These are phyloP conservation scores for Stichopus horrens DNA, from an alignment of 53 echinoderm and acorn worm species.

Conservation along the genomic window DNA sequence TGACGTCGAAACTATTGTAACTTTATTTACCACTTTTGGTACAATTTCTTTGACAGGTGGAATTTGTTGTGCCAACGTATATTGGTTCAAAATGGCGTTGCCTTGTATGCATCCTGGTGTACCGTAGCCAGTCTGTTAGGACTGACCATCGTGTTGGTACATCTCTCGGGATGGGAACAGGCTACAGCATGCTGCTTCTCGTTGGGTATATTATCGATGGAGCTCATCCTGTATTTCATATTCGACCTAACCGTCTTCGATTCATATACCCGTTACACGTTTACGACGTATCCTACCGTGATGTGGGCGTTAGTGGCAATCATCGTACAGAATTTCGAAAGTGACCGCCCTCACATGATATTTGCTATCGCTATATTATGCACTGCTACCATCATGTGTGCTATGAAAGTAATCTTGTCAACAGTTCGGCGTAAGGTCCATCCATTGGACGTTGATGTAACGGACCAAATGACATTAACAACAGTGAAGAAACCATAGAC, in stretches of 20 bases:
- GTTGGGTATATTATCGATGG: constrained; percentile 27
- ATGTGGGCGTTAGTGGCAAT: constrained; percentile 41
- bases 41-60: constrained; percentile 16
- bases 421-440: neutral
- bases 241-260: constrained; percentile 21
- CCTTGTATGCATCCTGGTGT: constrained; percentile 33
- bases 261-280: constrained; percentile 43
- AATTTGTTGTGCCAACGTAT: constrained; percentile 15
- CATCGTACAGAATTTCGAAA: neutral
- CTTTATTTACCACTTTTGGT: too few relatives aligned
- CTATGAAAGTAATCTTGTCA: constrained; percentile 9
- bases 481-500: constrained; percentile 7
- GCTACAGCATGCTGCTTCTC: constrained; percentile 6
- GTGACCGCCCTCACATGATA: neutral
- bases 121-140: constrained; percentile 7
- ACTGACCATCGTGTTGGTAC: neutral
- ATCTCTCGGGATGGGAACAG: constrained; percentile 2
- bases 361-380: constrained; percentile 2
- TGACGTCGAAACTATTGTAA: too few relatives aligned
- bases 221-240: constrained; percentile 40
- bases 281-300: constrained; percentile 43
- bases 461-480: constrained; percentile 11
- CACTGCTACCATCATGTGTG: constrained; percentile 18
- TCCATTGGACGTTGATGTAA: neutral
- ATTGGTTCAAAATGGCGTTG: constrained; percentile 43